Conservation (phyloP, 2,113 vertebrate genomes). For the Coptodon rendalli region DNA sequence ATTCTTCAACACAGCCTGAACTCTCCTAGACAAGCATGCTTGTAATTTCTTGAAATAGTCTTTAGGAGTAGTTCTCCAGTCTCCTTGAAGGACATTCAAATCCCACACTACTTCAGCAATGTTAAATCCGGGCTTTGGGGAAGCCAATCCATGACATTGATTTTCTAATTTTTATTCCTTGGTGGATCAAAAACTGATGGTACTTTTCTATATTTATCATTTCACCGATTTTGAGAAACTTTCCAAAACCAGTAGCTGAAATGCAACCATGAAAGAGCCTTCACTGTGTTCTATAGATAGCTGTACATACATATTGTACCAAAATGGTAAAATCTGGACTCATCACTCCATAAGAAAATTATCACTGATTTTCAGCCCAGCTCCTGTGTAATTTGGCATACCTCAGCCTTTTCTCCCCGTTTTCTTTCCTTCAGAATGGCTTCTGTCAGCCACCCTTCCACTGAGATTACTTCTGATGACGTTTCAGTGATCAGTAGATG, state of each 20-base stretch:
- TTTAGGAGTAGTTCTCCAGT: neutral
- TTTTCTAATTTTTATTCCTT: rapidly evolving
- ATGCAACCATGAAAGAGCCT: neutral
- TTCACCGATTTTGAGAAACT: neutral
- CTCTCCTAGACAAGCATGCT: neutral
- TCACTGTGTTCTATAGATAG: neutral
- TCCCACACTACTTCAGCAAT: neutral
- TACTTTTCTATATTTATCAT: neutral
- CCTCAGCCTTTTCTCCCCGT: neutral
- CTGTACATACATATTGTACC: neutral
- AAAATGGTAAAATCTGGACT: neutral
- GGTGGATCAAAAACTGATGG: neutral
- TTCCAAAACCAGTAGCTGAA: neutral
- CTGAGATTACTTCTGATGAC: neutral
- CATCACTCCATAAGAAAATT: neutral
- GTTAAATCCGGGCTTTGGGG: neutral
- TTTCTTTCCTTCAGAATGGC: neutral
- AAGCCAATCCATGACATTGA: neutral
- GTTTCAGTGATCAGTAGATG: neutral
- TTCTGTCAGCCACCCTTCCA: neutral
- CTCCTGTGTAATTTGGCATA: neutral
- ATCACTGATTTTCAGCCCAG: neutral
- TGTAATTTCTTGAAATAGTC: neutral
- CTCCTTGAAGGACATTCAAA: neutral
- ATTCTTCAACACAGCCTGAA: neutral